These are phyloP conservation scores for Arge pagana DNA, from an alignment of 2,888 invertebrate genomes.

Conservation along the genomic window DNA sequence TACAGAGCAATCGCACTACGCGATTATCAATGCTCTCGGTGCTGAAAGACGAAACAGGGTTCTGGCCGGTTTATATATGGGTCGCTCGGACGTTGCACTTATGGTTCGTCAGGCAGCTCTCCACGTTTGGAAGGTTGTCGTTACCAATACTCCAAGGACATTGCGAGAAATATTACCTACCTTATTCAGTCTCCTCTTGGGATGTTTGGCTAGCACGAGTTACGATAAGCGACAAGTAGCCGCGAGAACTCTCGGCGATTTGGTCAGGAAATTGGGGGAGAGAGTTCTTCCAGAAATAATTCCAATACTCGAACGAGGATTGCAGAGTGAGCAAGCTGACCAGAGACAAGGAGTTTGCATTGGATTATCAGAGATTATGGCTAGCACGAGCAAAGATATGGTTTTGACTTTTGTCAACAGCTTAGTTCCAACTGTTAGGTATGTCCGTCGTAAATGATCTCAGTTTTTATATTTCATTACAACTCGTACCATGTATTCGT, in stretches of 20 bases:
- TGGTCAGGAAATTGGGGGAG: constrained; percentile 96
- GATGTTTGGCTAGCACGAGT: constrained; percentile 94
- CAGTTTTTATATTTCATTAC: constrained; percentile 9
- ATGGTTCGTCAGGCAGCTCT: constrained; percentile 97
- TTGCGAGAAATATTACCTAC: constrained; percentile 94
- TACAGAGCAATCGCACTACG: constrained; percentile 91
- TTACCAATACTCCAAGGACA: constrained; percentile 96
- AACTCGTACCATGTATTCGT: background rate
- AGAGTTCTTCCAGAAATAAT: constrained; percentile 97
- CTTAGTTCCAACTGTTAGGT: constrained; percentile 87
- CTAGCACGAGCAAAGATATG: constrained; percentile 93
- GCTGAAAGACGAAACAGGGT: constrained; percentile 90
- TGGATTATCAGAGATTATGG: constrained; percentile 97
- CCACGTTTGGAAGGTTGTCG: constrained; percentile 99
- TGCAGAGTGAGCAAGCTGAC: constrained; percentile 89
- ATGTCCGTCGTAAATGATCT: constrained; percentile 31
- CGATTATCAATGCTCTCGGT: constrained; percentile 88
- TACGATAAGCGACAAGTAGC: constrained; percentile 97
- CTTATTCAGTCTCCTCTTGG: constrained; percentile 86
- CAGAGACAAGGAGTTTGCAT: constrained; percentile 99
- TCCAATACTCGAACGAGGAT: constrained; percentile 92
- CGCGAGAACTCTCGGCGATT: constrained; percentile 93
- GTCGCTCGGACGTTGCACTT: constrained; percentile 93
- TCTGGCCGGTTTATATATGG: constrained; percentile 94
- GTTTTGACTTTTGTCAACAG: constrained; percentile 88